Evolutionary conservation across 2,888 invertebrate species (phyloP).

Genomic region (Papilio gigon): DNA sequence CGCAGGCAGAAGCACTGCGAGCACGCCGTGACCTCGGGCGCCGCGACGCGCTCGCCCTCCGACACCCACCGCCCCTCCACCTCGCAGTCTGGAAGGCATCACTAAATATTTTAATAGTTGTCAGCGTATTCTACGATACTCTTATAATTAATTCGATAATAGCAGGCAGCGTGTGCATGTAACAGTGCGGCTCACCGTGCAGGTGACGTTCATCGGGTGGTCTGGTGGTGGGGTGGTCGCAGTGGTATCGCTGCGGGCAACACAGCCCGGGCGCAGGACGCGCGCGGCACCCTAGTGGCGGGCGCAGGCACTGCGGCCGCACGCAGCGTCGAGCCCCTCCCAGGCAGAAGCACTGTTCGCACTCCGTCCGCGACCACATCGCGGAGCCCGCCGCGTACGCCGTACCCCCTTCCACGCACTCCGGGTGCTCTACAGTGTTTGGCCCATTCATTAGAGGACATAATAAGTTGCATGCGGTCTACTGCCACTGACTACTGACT

Average conservation of each 20-base stretch:
- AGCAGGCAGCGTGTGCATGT: too few relatives aligned
- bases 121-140: neutral
- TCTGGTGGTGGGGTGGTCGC: constrained; percentile 54
- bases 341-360: constrained; percentile 94
- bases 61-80: constrained; percentile 83
- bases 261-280: constrained; percentile 85
- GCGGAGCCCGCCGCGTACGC: constrained; percentile 91
- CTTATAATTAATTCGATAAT: neutral
- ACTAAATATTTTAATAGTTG: neutral
- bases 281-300: constrained; percentile 87
- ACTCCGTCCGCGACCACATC: constrained; percentile 89
- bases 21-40: constrained; percentile 83
- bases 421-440: constrained; percentile 73
- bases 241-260: constrained; percentile 92
- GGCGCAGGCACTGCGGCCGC: constrained; percentile 89
- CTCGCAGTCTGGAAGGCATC: constrained; percentile 81
- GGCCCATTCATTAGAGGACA: constrained; percentile 45
- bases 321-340: constrained; percentile 88
- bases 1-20: constrained; percentile 91
- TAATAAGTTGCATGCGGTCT: too few relatives aligned
- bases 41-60: constrained; percentile 87
- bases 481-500: too few relatives aligned
- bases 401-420: constrained; percentile 87
- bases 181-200: constrained; percentile 52
- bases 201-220: constrained; percentile 52